Evolutionary conservation across 2,888 invertebrate genomes (phyloP), one percentile per base, ranked within the genome.

Genomic region (Scaptomyza parva): DNA sequence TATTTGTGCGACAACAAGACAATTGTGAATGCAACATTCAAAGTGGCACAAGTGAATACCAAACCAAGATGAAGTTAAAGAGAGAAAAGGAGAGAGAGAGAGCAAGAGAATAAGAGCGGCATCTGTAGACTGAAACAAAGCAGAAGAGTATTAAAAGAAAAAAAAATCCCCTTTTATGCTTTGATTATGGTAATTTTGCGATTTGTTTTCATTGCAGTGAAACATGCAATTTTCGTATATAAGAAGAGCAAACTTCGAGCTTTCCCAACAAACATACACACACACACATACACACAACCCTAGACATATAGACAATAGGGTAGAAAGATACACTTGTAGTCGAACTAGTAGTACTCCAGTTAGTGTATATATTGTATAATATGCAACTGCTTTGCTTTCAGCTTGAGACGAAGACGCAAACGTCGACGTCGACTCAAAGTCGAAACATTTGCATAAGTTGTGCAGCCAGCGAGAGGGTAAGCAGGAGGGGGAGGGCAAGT

Each of bases 161-260:
- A 48, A 65, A 78, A 75, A 70, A 78, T 76, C 64, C 64, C 60
- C 64, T 82, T 79, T 79, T 72, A 79, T 83, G 80, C 79, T 79
- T 79, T 79, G 79, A 79, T 79, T 79, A 79, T 79, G 79, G 83
- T 79, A 79, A 79, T 79, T 79, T 79, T 79, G 84, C 80, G 79
- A 79, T 79, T 83, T 79, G 80, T 80, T 79, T 83, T 83, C 80
- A 83, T 83, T 83, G 79, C 83, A 78, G 59, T 63, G 83, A 78
- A 79, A 79, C 79, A 79, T 79, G 79, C 80, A 79, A 83, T 79
- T 79, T 79, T 79, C 83, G 61, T 60, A 76, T 47, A 61, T 28
- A 41, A 41, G 65, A 47, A 66, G 57, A 57, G 57, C 51, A 58
- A 66, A 58, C 47, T 47, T 57, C 44, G 33, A 52, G 45, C 30